Percentiles rank a stretch among this genome's conserved stretches.
phyloP scores from a whole-genome alignment of 2,888 invertebrate species.

The Gryllus longicercus region DNA sequence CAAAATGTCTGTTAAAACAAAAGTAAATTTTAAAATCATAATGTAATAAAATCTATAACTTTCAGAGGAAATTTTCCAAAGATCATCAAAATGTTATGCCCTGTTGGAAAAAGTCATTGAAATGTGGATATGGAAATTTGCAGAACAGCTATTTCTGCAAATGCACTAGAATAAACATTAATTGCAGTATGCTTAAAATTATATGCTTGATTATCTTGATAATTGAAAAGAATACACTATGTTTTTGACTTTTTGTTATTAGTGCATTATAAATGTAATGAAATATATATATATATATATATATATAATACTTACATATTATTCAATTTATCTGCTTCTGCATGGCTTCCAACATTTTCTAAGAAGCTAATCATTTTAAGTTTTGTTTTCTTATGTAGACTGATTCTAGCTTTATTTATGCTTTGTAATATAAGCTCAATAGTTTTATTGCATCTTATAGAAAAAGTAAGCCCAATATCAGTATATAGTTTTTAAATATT shows the following conservation, averaged over 20 bases:
- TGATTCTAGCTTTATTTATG: no score
- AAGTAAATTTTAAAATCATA: no score
- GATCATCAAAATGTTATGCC: no score
- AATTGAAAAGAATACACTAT: neutral
- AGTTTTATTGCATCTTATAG: no score
- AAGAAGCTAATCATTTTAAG: neutral
- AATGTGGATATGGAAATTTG: neutral
- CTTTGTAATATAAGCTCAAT: no score
- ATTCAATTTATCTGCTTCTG: slow-evolving; percentile 1
- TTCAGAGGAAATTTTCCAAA: no score
- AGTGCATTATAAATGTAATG: neutral
- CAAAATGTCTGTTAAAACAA: no score
- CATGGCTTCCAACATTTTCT: slow-evolving; percentile 17
- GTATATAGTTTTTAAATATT: no score
- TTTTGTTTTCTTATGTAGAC: neutral
- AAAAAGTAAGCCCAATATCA: no score
- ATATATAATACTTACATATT: neutral
- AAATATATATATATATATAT: neutral
- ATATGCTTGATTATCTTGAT: neutral
- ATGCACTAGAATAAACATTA: neutral
- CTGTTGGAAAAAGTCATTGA: neutral
- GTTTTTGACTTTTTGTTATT: neutral
- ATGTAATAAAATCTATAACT: no score
- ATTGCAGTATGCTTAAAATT: neutral
- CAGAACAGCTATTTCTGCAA: slow-evolving; percentile 7